These are phyloP conservation scores for Acipenser oxyrinchus DNA, from an alignment of 2,797 vertebrate species.

Conservation along the genomic window DNA sequence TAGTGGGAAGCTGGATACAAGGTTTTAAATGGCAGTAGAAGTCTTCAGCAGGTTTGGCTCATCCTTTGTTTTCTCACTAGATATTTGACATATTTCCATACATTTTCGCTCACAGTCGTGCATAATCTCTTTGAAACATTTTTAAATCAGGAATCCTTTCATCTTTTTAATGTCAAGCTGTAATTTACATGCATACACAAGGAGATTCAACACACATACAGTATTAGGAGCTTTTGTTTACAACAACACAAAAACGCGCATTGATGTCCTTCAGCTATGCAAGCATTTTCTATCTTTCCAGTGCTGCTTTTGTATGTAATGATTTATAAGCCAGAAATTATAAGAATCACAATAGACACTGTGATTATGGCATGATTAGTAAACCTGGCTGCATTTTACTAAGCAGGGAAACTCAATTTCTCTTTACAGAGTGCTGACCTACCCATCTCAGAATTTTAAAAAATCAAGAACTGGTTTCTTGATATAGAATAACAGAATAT, in stretches of 20 bases:
- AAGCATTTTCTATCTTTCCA: background rate
- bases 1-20: no score
- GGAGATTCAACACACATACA: no score
- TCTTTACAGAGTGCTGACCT: constrained; percentile 21
- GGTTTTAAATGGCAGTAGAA: no score
- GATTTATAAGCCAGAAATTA: background rate
- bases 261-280: background rate
- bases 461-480: constrained; percentile 34
- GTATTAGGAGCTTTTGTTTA: background rate
- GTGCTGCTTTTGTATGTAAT: background rate
- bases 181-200: no score
- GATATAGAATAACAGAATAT: constrained; percentile 36
- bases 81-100: no score
- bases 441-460: constrained; percentile 26
- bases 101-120: no score
- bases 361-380: constrained; percentile 1
- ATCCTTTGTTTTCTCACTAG: no score
- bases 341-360: background rate
- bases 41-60: no score
- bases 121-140: no score
- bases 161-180: no score
- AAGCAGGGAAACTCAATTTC: no score
- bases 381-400: constrained; percentile 15
- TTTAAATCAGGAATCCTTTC: no score
- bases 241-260: background rate